A percentile compares a stretch with the other conserved stretches of the same genome.
These are phyloP conservation scores for Darevskia mixta DNA, from an alignment of 2,797 vertebrate species.

Conservation along the genomic window DNA sequence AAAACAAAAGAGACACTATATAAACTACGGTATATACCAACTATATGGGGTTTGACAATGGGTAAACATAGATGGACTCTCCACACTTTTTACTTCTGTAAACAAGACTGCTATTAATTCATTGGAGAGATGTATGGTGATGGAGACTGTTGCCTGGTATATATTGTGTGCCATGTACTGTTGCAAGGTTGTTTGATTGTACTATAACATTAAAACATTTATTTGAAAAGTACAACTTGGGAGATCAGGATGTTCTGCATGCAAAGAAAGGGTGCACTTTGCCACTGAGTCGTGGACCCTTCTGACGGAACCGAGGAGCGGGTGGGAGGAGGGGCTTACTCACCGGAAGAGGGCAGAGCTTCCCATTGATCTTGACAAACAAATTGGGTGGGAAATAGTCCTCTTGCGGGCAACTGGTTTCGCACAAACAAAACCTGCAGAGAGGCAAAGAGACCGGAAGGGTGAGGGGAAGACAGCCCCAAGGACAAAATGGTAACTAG, in stretches of 20 bases:
- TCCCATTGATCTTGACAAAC: constrained; percentile 84
- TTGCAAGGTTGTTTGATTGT: too few species aligned
- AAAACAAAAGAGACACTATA: too few species aligned
- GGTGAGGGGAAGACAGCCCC: not conserved
- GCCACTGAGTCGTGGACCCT: not conserved
- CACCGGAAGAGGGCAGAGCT: constrained; percentile 82
- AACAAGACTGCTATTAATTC: too few species aligned
- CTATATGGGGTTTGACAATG: too few species aligned
- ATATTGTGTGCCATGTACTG: too few species aligned
- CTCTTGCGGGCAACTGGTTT: constrained; percentile 83
- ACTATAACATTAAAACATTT: not conserved
- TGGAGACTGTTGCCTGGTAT: too few species aligned
- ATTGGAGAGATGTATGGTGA: too few species aligned
- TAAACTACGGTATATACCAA: too few species aligned
- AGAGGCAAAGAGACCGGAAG: not conserved
- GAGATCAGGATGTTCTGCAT: too few species aligned
- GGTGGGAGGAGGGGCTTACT: constrained; percentile 37
- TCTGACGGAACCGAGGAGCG: too few species aligned
- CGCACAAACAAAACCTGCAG: constrained; percentile 81
- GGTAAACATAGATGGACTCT: too few species aligned
- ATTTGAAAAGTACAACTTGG: not conserved
- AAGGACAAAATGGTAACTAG: not conserved
- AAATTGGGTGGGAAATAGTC: constrained; percentile 83
- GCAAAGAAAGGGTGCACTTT: not conserved
- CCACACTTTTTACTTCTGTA: too few species aligned